A percentile compares a stretch with the other conserved stretches of the same genome.
These are phyloP conservation scores for Diplazon laetatorius DNA, from an alignment of 2,888 invertebrate genomes.

Conservation along the genomic window DNA sequence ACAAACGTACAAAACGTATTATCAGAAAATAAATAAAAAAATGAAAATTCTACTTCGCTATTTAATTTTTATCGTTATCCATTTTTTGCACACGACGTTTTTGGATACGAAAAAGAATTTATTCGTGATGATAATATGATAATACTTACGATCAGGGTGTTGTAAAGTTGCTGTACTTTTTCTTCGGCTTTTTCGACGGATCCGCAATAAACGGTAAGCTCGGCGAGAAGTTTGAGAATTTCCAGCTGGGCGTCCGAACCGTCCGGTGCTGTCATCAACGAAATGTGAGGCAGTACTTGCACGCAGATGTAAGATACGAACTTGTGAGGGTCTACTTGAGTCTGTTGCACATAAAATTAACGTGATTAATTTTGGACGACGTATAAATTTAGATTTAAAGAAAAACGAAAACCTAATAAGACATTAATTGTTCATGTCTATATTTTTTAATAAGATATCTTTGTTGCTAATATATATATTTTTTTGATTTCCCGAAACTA, in stretches of 20 bases:
- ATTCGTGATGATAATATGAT: conserved; percentile 10
- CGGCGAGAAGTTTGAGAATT: conserved; percentile 93
- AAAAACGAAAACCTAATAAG: too few relatives aligned
- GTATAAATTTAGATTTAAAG: too few relatives aligned
- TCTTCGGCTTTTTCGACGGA: conserved; percentile 89
- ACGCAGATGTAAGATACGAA: conserved; percentile 94
- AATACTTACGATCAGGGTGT: conserved; percentile 88
- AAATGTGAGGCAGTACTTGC: conserved; percentile 90
- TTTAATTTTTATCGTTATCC: neutral
- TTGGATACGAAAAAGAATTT: conserved; percentile 12
- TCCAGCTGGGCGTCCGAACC: conserved; percentile 89
- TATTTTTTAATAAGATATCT: too few relatives aligned
- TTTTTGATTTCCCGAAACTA: too few relatives aligned
- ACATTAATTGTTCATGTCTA: too few relatives aligned
- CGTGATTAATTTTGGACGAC: neutral
- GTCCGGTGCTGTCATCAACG: conserved; percentile 86
- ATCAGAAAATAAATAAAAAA: neutral
- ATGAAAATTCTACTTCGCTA: too few relatives aligned
- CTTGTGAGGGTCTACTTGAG: conserved; percentile 92
- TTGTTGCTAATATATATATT: too few relatives aligned
- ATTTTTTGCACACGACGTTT: neutral
- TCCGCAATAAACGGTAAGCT: conserved; percentile 91
- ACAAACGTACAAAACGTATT: conserved; percentile 68
- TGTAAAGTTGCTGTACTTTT: conserved; percentile 90
- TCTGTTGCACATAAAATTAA: conserved; percentile 83